phyloP scores from a whole-genome alignment of 1,140 invertebrate genomes.

The Ceratitis capitata region DNA sequence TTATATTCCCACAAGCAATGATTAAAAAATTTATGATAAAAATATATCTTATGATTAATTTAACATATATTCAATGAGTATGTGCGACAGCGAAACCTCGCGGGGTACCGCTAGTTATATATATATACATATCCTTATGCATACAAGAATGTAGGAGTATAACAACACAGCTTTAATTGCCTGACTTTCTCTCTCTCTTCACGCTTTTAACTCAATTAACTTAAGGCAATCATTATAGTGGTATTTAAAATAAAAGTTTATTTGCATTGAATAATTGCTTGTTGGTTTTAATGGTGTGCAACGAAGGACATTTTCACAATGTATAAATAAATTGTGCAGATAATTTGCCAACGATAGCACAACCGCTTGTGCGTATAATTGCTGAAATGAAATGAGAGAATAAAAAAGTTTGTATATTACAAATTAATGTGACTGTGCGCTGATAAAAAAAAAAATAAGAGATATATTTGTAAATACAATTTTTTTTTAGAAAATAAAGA shows the following conservation, averaged over 20 bases:
- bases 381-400: background rate
- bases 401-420: constrained; percentile 18
- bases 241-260: constrained; percentile 17
- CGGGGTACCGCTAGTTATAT: too few relatives aligned
- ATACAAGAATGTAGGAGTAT: too few relatives aligned
- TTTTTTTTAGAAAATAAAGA: too few relatives aligned
- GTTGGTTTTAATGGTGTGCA: background rate
- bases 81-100: too few relatives aligned
- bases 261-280: constrained; percentile 3
- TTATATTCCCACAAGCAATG: too few relatives aligned
- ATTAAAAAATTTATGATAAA: too few relatives aligned
- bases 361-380: background rate
- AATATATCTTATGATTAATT: too few relatives aligned
- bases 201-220: constrained; percentile 11
- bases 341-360: background rate
- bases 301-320: background rate
- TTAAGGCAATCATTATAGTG: background rate
- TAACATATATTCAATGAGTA: too few relatives aligned
- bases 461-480: too few relatives aligned
- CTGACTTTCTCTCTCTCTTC: background rate
- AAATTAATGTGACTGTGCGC: background rate
- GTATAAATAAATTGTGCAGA: constrained; percentile 7
- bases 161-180: background rate
- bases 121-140: background rate
- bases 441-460: background rate